phyloP scores from a whole-genome alignment of 2,888 invertebrate species.

The Phorcus lineatus region DNA sequence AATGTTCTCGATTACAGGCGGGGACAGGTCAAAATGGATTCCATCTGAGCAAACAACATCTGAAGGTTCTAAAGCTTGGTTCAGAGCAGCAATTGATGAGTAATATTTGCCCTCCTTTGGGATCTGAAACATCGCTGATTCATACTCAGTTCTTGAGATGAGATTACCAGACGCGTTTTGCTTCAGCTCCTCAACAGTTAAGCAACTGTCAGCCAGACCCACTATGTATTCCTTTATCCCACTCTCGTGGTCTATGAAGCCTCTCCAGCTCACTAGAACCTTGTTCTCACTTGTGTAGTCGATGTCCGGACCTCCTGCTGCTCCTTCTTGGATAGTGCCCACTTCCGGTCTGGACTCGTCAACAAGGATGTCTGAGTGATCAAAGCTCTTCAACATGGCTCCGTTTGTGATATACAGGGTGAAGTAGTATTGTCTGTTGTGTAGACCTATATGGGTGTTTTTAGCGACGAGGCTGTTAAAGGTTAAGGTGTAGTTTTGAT shows the following conservation, averaged over 20 bases:
- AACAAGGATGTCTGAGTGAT: constrained; percentile 43
- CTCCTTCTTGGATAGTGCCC: constrained; percentile 40
- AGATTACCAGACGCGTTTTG: neutral
- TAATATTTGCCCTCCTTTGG: constrained; percentile 40
- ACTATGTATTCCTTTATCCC: constrained; percentile 48
- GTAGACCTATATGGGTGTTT: constrained; percentile 44
- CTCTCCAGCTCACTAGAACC: constrained; percentile 45
- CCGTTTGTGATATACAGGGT: constrained; percentile 47
- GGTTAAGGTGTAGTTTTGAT: constrained; percentile 35
- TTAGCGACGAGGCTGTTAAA: constrained; percentile 40
- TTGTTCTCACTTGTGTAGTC: constrained; percentile 46
- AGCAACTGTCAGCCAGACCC: constrained; percentile 38
- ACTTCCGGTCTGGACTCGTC: constrained; percentile 47
- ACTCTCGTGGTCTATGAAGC: constrained; percentile 59
- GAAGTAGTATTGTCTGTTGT: constrained; percentile 53
- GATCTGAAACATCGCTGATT: neutral
- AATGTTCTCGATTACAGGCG: constrained; percentile 42
- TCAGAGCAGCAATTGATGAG: constrained; percentile 51
- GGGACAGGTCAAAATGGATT: constrained; percentile 45
- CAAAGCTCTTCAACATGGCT: constrained; percentile 40
- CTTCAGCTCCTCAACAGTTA: constrained; percentile 21
- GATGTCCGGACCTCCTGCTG: constrained; percentile 42
- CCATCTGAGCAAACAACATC: constrained; percentile 58
- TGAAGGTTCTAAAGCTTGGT: constrained; percentile 56
- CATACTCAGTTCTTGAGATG: neutral